Evolutionary conservation across 2,888 invertebrate genomes (phyloP).

Genomic region (Plagiodera versicolora): DNA sequence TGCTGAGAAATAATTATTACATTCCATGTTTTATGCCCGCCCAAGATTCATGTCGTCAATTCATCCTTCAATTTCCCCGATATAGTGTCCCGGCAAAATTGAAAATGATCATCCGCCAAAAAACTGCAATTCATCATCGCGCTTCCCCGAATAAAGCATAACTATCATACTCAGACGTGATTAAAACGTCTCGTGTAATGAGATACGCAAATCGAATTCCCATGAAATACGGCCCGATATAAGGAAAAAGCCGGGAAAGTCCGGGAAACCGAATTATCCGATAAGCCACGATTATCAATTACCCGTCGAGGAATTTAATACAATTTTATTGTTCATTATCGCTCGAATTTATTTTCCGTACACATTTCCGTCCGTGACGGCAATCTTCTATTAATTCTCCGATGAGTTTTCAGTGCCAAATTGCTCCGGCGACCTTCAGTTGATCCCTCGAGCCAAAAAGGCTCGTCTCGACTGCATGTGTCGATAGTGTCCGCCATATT

Average conservation of each 20-base stretch:
- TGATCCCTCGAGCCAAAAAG: not conserved
- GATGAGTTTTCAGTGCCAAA: constrained; percentile 21
- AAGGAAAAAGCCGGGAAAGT: constrained; percentile 22
- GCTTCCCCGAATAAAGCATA: not conserved
- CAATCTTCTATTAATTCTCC: constrained; percentile 27
- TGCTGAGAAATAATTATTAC: too few relatives aligned
- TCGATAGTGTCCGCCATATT: too few relatives aligned
- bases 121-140: not conserved
- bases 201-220: constrained; percentile 38
- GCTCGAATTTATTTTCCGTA: constrained; percentile 28
- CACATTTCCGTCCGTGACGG: constrained; percentile 15
- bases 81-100: not conserved
- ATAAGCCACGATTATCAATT: constrained; percentile 36
- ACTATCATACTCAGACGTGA: constrained; percentile 18
- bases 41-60: too few relatives aligned
- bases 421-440: constrained; percentile 19
- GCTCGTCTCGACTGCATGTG: not conserved
- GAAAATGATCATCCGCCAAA: not conserved
- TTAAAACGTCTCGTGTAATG: constrained; percentile 28
- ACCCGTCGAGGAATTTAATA: constrained; percentile 36
- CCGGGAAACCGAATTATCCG: constrained; percentile 33
- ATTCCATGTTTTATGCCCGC: too few relatives aligned
- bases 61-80: too few relatives aligned
- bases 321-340: constrained; percentile 31
- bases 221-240: constrained; percentile 39